Conservation (phyloP, 2,113 vertebrate species). For the Otocyon megalotis region DNA sequence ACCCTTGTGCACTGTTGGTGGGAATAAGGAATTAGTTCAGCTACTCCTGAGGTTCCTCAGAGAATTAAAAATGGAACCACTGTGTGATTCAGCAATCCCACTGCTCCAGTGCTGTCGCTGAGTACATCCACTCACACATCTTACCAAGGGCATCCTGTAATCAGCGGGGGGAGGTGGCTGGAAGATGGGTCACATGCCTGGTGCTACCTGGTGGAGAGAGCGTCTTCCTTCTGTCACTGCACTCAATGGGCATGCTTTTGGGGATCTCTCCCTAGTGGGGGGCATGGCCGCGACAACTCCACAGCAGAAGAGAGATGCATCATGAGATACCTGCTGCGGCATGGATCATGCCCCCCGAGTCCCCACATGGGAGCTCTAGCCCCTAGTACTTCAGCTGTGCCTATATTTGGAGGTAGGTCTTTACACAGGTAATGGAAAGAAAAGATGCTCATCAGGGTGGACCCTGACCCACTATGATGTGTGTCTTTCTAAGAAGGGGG, state of each 20-base stretch:
- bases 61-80: not conserved
- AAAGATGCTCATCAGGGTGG: not conserved
- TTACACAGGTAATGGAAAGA: not conserved
- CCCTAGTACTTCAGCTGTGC: not conserved
- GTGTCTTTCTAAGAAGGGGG: not conserved
- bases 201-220: rapidly evolving
- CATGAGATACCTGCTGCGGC: not conserved
- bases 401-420: not conserved
- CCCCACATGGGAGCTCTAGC: rapidly evolving
- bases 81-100: not conserved
- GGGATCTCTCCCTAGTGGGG: not conserved
- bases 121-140: not conserved
- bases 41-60: not conserved
- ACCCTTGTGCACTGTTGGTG: too few relatives aligned
- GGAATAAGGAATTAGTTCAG: not conserved
- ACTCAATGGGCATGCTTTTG: rapidly evolving
- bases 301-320: not conserved
- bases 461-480: not conserved
- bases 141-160: rapidly evolving
- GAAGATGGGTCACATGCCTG: rapidly evolving
- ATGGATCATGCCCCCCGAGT: too few relatives aligned
- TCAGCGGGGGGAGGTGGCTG: not conserved
- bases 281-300: not conserved
- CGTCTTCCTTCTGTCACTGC: not conserved
- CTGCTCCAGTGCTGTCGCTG: rapidly evolving